Base-by-base conservation (phyloP, 2,113 vertebrate species). In the Nyctibius bracteatus region DNA sequence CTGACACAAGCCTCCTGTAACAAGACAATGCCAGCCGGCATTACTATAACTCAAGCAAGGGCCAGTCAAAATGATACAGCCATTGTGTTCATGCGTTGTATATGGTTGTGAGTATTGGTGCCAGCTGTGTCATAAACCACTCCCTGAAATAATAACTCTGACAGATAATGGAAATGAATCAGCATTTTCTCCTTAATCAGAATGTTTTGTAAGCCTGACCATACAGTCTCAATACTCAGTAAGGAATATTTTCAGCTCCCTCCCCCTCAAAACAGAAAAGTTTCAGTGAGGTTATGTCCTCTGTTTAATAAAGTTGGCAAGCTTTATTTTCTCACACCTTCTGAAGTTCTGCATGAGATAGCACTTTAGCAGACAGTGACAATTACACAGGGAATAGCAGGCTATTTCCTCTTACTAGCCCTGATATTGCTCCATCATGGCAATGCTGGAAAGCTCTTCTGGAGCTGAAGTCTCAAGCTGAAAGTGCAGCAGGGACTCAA, bases 241-340 rank as follows among this genome's bases (percentile, higher is more conserved):
- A 62, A 77, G 30, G 61, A 58, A 44, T 90, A 88, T 91, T 80
- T 95, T 92, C 68, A 62, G 10, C 54, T 96, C 19, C 2, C 6
- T 59, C 12, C 3, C 9, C 11, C 16, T 39, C 22, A 44, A 57
- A 44, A 81, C 78, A 44, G 2, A 61, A n/a, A 84, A 75, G 12
- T 39, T 92, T 96, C 78, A 49, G 55, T 6, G 61, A 94, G 90
- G 49, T 87, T 79, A 52, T 92, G 77, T 74, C 85, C 66, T 93
- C 62, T 96, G n/a, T 81, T 97, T 97, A 91, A 77, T 82, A 71
- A 95, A 94, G 58, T 70, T 94, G 94, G 59, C 89, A 85, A 72
- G 87, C 82, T 96, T 90, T 93, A 70, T 92, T 97, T 97, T 95
- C 58, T 91, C 72, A 86, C 88, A 54, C 65, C 65, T 97, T 94